A percentile compares a stretch with the other conserved stretches of the same genome.
Evolutionary conservation across 2,888 invertebrate species (phyloP).

Genomic region (Leptarthrus brevirostris): DNA sequence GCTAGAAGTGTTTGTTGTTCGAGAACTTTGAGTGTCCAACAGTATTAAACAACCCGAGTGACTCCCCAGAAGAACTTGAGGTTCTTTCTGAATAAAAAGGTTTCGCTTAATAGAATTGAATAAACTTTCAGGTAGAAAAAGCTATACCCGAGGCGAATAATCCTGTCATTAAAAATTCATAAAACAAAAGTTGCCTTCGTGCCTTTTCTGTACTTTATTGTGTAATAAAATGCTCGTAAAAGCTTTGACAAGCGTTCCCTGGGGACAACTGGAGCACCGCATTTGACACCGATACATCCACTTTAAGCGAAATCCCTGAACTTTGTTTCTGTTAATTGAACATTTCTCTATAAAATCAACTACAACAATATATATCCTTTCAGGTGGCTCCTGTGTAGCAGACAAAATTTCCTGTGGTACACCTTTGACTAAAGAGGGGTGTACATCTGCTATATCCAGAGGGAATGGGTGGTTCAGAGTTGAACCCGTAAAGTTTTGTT

Average conservation of each 20-base stretch:
- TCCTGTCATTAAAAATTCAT: conserved; percentile 32
- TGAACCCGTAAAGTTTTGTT: conserved; percentile 21
- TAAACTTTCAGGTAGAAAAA: conserved; percentile 1
- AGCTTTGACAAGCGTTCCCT: too few relatives aligned
- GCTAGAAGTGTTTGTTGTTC: conserved; percentile 14
- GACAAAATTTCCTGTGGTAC: conserved; percentile 9
- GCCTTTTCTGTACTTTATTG: conserved; percentile 2
- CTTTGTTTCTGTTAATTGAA: not conserved
- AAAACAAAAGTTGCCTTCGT: not conserved
- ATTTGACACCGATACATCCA: not conserved
- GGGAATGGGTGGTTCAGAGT: not conserved
- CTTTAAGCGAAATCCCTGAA: not conserved
- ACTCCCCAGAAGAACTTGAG: not conserved
- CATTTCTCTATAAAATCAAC: not conserved
- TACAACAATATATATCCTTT: conserved; percentile 7
- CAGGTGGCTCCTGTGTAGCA: conserved; percentile 1
- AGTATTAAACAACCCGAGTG: not conserved
- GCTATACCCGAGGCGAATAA: conserved; percentile 16
- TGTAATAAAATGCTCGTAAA: too few relatives aligned
- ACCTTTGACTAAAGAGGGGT: not conserved
- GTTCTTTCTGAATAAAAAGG: not conserved
- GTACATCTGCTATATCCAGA: not conserved
- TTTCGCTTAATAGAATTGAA: not conserved
- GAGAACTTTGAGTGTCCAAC: not conserved
- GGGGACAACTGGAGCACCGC: too few relatives aligned